phyloP scores from a whole-genome alignment of 2,888 invertebrate genomes.

The Eristalis tenax region DNA sequence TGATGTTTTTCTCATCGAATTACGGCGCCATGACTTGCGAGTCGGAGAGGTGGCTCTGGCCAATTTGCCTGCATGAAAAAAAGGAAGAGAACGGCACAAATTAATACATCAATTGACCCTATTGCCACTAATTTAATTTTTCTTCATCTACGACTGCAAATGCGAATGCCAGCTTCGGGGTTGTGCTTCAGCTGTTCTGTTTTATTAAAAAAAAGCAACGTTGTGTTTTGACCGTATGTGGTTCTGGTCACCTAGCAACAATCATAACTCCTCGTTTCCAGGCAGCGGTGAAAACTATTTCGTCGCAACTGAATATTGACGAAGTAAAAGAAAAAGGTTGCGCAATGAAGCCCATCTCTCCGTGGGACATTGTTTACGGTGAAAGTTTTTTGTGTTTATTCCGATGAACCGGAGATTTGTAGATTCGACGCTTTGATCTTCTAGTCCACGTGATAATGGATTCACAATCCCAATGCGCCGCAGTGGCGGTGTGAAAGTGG shows the following conservation, averaged over 20 bases:
- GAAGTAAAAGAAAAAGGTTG: constrained; percentile 21
- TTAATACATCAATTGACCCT: constrained; percentile 32
- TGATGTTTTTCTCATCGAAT: constrained; percentile 77
- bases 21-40: constrained; percentile 75
- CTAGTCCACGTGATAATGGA: background rate
- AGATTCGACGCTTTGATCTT: background rate
- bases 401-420: constrained; percentile 9
- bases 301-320: constrained; percentile 49
- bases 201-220: background rate
- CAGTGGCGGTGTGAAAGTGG: constrained; percentile 8
- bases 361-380: constrained; percentile 2
- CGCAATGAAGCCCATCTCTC: constrained; percentile 12
- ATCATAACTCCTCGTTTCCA: background rate
- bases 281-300: constrained; percentile 18
- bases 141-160: background rate
- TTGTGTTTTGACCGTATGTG: constrained; percentile 21
- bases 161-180: background rate
- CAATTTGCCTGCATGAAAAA: constrained; percentile 40
- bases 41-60: constrained; percentile 42
- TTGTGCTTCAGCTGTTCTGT: background rate
- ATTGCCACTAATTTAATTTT: constrained; percentile 15
- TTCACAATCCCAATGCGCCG: background rate
- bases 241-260: constrained; percentile 34
- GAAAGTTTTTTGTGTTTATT: constrained; percentile 39
- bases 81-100: background rate